A percentile compares a stretch with the other conserved stretches of the same genome.
Conservation (phyloP, 2,888 invertebrate genomes). For the Drosophila greeni region DNA sequence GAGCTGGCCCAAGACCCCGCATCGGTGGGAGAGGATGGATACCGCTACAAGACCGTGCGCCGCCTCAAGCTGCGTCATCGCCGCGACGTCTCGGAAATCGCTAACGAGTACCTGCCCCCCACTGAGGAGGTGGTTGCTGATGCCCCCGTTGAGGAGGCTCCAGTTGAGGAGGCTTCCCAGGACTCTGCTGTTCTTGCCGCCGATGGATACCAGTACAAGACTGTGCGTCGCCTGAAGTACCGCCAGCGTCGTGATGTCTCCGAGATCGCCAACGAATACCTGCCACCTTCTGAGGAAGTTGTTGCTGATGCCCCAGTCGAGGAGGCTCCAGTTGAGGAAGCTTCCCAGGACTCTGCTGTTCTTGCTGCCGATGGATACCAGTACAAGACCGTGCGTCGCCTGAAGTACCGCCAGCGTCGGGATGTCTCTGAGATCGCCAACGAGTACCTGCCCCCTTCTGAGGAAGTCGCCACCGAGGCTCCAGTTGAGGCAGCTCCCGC, state of each 20-base stretch:
- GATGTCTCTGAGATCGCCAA: conserved; percentile 53
- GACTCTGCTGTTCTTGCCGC: conserved; percentile 48
- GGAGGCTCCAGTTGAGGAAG: conserved; percentile 18
- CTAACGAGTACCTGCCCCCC: conserved; percentile 63
- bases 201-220: conserved; percentile 49
- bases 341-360: not conserved
- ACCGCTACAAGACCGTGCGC: conserved; percentile 71
- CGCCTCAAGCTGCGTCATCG: conserved; percentile 68
- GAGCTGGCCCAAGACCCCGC: conserved; percentile 57
- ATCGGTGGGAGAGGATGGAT: conserved; percentile 64
- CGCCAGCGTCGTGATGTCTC: conserved; percentile 46
- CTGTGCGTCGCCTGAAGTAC: conserved; percentile 45
- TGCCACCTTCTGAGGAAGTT: conserved; percentile 28
- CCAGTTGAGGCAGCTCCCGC: conserved; percentile 35
- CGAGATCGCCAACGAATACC: conserved; percentile 39
- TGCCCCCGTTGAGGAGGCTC: conserved; percentile 23
- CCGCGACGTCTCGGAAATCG: conserved; percentile 69
- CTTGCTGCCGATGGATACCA: conserved; percentile 63
- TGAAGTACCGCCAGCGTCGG: conserved; percentile 62
- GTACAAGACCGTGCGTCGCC: conserved; percentile 59
- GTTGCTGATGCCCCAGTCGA: conserved; percentile 8
- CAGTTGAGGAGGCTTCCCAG: conserved; percentile 43
- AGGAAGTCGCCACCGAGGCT: conserved; percentile 17
- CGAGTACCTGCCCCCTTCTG: conserved; percentile 28
- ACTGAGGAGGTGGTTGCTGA: conserved; percentile 48